Conservation (phyloP, 2,888 invertebrate genomes). For the Seira musarum region DNA sequence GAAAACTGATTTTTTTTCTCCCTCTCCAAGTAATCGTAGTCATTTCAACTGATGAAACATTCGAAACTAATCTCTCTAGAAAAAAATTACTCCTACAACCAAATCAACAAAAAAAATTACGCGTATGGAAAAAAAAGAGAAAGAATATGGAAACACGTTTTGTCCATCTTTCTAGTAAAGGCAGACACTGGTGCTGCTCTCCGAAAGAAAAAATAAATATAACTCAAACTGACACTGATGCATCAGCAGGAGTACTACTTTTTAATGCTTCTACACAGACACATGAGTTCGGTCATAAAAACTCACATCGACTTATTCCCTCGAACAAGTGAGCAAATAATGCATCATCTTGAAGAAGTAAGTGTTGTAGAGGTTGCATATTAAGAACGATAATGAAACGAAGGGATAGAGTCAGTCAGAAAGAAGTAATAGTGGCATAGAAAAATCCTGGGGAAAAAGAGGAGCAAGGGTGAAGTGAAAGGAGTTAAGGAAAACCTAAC, state of each 20-base stretch:
- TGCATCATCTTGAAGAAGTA: too few relatives aligned
- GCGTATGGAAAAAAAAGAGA: too few relatives aligned
- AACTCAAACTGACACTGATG: constrained; percentile 56
- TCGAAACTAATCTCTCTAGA: constrained; percentile 22
- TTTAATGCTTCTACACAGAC: constrained; percentile 53
- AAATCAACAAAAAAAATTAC: too few relatives aligned
- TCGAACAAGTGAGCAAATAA: constrained; percentile 48
- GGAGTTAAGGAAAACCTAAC: constrained; percentile 26
- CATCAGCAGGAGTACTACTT: constrained; percentile 51
- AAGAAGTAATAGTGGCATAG: too few relatives aligned
- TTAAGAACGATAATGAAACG: too few relatives aligned
- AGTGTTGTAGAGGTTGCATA: too few relatives aligned
- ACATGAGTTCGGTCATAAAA: constrained; percentile 53
- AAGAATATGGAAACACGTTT: too few relatives aligned
- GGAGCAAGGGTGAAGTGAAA: constrained; percentile 31
- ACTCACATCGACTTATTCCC: constrained; percentile 20
- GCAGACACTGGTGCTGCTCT: neutral
- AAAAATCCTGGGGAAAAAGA: neutral
- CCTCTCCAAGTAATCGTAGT: constrained; percentile 3
- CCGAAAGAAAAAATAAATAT: constrained; percentile 45
- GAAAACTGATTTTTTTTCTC: too few relatives aligned
- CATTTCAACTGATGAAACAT: constrained; percentile 41
- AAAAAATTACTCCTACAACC: too few relatives aligned
- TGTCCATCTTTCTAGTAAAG: too few relatives aligned
- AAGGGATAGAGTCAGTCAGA: too few relatives aligned